Evolutionary conservation across 2,113 vertebrate species (phyloP), one percentile per base, ranked within the genome.

Genomic region (Recurvirostra avosetta): DNA sequence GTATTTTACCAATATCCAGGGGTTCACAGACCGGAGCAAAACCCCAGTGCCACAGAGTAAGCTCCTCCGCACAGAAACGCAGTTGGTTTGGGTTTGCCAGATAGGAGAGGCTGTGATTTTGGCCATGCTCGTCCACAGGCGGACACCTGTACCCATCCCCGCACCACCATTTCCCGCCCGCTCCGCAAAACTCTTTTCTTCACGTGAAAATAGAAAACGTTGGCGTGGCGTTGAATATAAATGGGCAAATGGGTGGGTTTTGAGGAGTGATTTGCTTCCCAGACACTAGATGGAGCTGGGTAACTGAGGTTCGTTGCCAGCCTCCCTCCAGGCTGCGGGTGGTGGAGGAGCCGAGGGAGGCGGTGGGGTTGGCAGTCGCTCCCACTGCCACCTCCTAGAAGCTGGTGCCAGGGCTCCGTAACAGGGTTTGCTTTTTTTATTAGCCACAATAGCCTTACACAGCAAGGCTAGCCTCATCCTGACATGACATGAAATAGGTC

Each of bases 261-360:
- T 8, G 20, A 65, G 58, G 45, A 91, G 90, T 36, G 76, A 36
- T 96, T 94, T 96, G 85, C 72, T 96, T 98, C 97, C 97, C 97
- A 94, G 27, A 90, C 98, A 96, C 98, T 98, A 98, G 98, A 96
- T 98, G 98, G 98, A 95, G 97, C 96, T 96, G 97, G 86, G 85
- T 68, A 90, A 89, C 66, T 88, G 97, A 98, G 94, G 97, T 97
- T 98, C 29, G 1, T 86, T 83, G 27, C n/a, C 84, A 86, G 52
- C 52, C 34, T 91, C 38, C 38, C 38, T n/a, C 70, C 71, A 50
- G 80, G 65, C 91, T 53, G 63, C 15, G 61, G 21, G 21, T 36
- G 10, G 1, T 4, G 32, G 53, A 72, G 58, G 62, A 86, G 93
- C 76, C 45, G 91, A 82, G 53, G 71, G 36, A 65, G 67, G 88